These are phyloP conservation scores for Hipparchia sbordonii DNA, from an alignment of 2,888 invertebrate species.

Conservation along the genomic window DNA sequence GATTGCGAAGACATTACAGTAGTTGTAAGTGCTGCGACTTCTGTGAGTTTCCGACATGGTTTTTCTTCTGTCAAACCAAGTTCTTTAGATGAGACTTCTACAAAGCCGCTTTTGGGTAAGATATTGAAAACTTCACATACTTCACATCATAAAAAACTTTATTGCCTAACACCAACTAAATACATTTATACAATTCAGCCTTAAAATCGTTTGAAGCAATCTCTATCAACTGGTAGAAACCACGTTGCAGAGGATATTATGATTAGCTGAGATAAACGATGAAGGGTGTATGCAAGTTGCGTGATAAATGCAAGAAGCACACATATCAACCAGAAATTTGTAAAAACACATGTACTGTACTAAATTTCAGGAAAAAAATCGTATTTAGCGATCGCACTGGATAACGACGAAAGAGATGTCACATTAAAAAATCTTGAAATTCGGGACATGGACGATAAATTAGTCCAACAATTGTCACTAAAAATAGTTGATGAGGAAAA, in stretches of 20 bases:
- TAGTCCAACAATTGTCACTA: slow-evolving; percentile 46
- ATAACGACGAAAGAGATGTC: slow-evolving; percentile 45
- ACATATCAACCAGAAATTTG: too few species aligned
- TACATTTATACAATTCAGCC: too few species aligned
- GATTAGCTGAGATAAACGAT: too few species aligned
- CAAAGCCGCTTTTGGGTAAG: slow-evolving; percentile 55
- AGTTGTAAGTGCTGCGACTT: slow-evolving; percentile 48
- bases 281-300: too few species aligned
- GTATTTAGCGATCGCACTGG: slow-evolving; percentile 53
- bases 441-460: slow-evolving; percentile 47
- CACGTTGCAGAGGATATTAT: too few species aligned
- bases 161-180: too few species aligned
- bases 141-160: background rate
- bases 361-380: slow-evolving; percentile 49
- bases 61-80: slow-evolving; percentile 51
- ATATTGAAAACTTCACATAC: background rate
- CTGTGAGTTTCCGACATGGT: slow-evolving; percentile 55
- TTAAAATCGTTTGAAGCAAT: too few species aligned
- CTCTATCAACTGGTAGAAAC: too few species aligned
- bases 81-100: slow-evolving; percentile 50
- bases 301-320: too few species aligned
- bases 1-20: slow-evolving; percentile 46
- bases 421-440: slow-evolving; percentile 49
- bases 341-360: background rate
- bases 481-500: slow-evolving; percentile 42